phyloP scores from a whole-genome alignment of 2,888 invertebrate genomes.

The Chromoteleia sp. region DNA sequence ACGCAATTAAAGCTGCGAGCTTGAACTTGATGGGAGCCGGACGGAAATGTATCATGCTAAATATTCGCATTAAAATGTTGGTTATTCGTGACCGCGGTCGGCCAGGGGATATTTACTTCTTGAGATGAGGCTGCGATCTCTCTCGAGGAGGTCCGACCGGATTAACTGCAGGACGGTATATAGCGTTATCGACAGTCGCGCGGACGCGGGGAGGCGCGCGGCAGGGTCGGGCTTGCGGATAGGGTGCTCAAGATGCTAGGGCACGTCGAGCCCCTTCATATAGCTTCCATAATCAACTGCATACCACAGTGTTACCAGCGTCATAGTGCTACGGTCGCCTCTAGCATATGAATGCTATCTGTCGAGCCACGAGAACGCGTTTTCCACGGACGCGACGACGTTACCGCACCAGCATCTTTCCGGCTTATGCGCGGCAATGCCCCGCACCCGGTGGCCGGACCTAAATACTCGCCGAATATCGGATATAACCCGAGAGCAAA shows the following conservation, averaged over 20 bases:
- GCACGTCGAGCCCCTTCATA: slow-evolving; percentile 84
- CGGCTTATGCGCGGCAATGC: slow-evolving; percentile 51
- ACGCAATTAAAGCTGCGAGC: slow-evolving; percentile 41
- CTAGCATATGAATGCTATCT: slow-evolving; percentile 82
- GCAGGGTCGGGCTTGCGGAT: slow-evolving; percentile 74
- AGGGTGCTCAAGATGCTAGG: slow-evolving; percentile 84
- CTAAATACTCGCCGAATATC: slow-evolving; percentile 53
- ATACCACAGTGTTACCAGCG: slow-evolving; percentile 83
- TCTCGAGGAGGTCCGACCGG: slow-evolving; percentile 76
- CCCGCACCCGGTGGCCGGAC: slow-evolving; percentile 54
- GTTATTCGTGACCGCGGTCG: slow-evolving; percentile 43
- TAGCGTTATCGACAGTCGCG: slow-evolving; percentile 76
- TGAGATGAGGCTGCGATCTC: slow-evolving; percentile 76
- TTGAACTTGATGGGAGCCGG: slow-evolving; percentile 48
- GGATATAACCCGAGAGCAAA: slow-evolving; percentile 36
- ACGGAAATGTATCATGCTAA: slow-evolving; percentile 48
- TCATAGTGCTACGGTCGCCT: slow-evolving; percentile 77
- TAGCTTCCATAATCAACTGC: slow-evolving; percentile 85
- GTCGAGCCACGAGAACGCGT: slow-evolving; percentile 69
- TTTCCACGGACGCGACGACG: slow-evolving; percentile 63
- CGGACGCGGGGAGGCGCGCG: slow-evolving; percentile 51
- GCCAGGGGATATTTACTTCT: slow-evolving; percentile 70
- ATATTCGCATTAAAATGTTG: slow-evolving; percentile 51
- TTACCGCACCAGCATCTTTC: slow-evolving; percentile 68
- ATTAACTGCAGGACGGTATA: slow-evolving; percentile 78